Conservation (phyloP, 2,888 invertebrate genomes). For the Stomorhina lunata region DNA sequence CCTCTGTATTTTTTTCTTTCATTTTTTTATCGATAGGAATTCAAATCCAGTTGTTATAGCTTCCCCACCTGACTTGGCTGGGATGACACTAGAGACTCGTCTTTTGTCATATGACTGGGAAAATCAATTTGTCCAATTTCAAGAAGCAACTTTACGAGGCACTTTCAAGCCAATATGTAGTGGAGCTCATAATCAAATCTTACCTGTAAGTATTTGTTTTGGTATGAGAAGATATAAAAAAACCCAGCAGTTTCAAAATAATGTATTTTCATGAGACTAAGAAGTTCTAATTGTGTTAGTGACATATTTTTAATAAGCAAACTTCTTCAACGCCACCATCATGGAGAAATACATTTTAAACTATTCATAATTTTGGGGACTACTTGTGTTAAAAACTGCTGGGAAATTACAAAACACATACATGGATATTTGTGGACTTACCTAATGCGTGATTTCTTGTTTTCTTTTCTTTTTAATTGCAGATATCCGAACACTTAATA, state of each 20-base stretch:
- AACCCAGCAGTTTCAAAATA: too few species aligned
- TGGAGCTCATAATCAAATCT: slow-evolving; percentile 81
- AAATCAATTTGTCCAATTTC: slow-evolving; percentile 83
- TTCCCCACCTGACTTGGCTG: slow-evolving; percentile 83
- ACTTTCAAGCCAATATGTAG: slow-evolving; percentile 84
- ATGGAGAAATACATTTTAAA: too few species aligned
- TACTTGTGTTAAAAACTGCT: too few species aligned
- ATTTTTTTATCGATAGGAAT: slow-evolving; percentile 79
- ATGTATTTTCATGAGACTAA: too few species aligned
- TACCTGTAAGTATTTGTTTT: slow-evolving; percentile 80
- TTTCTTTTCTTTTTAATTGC: slow-evolving; percentile 41
- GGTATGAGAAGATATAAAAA: not conserved
- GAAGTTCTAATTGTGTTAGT: too few species aligned
- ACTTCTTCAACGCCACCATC: too few species aligned
- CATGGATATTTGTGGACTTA: not conserved
- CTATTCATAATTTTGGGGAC: too few species aligned
- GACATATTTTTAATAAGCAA: too few species aligned
- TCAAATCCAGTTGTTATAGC: slow-evolving; percentile 84
- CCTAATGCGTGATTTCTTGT: slow-evolving; percentile 5
- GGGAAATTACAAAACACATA: not conserved
- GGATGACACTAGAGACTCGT: slow-evolving; percentile 84
- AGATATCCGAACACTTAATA: slow-evolving; percentile 71
- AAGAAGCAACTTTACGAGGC: slow-evolving; percentile 83
- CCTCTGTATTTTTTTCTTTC: slow-evolving; percentile 14
- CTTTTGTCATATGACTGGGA: slow-evolving; percentile 84